Evolutionary conservation across 2,797 vertebrate genomes (phyloP).

Genomic region (Enteromius fasciolatus): DNA sequence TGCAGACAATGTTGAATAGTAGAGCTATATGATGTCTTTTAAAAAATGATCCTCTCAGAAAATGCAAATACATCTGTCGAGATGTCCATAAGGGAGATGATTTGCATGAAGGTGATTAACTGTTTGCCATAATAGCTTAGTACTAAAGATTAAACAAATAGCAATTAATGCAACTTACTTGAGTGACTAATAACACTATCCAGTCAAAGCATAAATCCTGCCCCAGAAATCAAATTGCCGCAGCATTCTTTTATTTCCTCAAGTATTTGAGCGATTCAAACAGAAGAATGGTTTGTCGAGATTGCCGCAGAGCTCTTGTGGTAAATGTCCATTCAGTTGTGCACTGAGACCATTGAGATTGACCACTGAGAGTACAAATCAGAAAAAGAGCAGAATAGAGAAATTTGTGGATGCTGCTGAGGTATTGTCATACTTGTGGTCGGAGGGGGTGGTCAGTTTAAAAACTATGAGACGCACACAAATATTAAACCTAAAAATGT

Average conservation of each 20-base stretch:
- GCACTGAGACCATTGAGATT: slow-evolving; percentile 45
- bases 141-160: neutral
- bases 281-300: slow-evolving; percentile 55
- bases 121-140: slow-evolving; percentile 35
- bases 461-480: slow-evolving; percentile 55
- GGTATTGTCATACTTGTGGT: slow-evolving; percentile 70
- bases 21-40: slow-evolving; percentile 49
- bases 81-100: slow-evolving; percentile 41
- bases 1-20: slow-evolving; percentile 54
- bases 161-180: neutral
- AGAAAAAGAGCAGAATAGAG: slow-evolving; percentile 40
- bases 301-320: slow-evolving; percentile 34
- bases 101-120: slow-evolving; percentile 47
- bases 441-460: slow-evolving; percentile 46
- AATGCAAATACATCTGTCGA: slow-evolving; percentile 39
- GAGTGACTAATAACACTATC: slow-evolving; percentile 26
- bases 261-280: slow-evolving; percentile 53
- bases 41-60: slow-evolving; percentile 45
- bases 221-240: slow-evolving; percentile 18
- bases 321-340: slow-evolving; percentile 58
- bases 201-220: slow-evolving; percentile 36
- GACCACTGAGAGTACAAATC: slow-evolving; percentile 31
- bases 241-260: slow-evolving; percentile 55
- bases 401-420: slow-evolving; percentile 62
- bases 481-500: slow-evolving; percentile 62